Evolutionary conservation across 2,113 vertebrate species (phyloP).

Genomic region (Erpornis zantholeuca): DNA sequence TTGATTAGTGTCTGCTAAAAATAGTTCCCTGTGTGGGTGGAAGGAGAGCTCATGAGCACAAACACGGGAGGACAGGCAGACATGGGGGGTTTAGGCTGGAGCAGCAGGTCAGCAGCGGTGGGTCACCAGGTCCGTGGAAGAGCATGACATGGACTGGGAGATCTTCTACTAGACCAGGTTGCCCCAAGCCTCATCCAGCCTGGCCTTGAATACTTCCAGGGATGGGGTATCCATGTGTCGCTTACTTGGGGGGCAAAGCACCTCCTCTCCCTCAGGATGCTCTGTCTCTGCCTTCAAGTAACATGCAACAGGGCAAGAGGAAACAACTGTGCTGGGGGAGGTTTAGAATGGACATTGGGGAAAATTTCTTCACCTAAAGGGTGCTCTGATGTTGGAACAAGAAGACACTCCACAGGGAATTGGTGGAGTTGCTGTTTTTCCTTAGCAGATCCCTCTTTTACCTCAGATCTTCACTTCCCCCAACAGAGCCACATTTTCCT

Average conservation of each 20-base stretch:
- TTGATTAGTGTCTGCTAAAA: constrained; percentile 35
- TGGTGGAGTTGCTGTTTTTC: neutral
- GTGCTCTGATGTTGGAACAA: neutral
- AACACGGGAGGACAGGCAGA: neutral
- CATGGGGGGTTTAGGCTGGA: neutral
- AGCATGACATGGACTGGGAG: neutral
- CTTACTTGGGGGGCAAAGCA: neutral
- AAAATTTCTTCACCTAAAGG: neutral
- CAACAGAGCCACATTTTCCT: fast-evolving
- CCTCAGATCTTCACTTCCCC: neutral
- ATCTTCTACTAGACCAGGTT: neutral
- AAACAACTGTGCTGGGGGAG: neutral
- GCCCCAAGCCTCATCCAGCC: neutral
- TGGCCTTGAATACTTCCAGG: neutral
- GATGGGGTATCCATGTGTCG: neutral
- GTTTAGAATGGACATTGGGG: neutral
- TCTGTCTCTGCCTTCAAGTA: neutral
- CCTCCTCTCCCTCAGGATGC: neutral
- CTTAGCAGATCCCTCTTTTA: neutral
- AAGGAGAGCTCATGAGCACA: constrained; percentile 10
- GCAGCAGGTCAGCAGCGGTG: neutral
- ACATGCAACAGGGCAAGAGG: fast-evolving
- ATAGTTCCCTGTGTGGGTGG: constrained; percentile 44
- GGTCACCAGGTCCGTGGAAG: fast-evolving
- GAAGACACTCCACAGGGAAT: neutral